These are phyloP conservation scores for Suillia variegata DNA, from an alignment of 2,888 invertebrate species.

Conservation along the genomic window DNA sequence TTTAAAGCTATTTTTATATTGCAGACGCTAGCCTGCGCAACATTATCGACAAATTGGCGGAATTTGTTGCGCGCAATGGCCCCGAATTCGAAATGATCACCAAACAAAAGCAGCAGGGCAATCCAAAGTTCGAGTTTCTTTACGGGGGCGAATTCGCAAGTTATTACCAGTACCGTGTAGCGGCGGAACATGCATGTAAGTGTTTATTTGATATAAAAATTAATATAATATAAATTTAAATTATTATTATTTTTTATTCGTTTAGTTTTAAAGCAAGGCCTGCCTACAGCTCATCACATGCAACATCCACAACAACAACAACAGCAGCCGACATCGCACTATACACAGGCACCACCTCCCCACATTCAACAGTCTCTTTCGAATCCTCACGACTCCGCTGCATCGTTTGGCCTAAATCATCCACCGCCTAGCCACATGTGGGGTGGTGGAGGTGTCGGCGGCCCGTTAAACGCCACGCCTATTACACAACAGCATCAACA, in stretches of 20 bases:
- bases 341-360: conserved; percentile 36
- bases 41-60: conserved; percentile 98
- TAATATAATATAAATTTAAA: background rate
- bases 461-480: too few species aligned
- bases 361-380: conserved; percentile 28
- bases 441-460: background rate
- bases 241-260: conserved; percentile 16
- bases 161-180: conserved; percentile 96
- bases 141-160: conserved; percentile 95
- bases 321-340: conserved; percentile 32
- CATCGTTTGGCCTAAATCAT: conserved; percentile 25
- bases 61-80: conserved; percentile 98
- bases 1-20: background rate
- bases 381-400: conserved; percentile 42
- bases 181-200: conserved; percentile 92
- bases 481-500: too few species aligned
- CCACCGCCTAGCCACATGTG: conserved; percentile 25
- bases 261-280: conserved; percentile 76
- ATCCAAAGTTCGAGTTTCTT: conserved; percentile 95
- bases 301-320: conserved; percentile 33
- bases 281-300: too few species aligned
- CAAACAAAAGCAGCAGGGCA: conserved; percentile 96
- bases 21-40: conserved; percentile 90
- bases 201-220: background rate
- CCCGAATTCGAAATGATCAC: conserved; percentile 99